Conservation (phyloP, 2,113 vertebrate species). For the Maylandia zebra region DNA sequence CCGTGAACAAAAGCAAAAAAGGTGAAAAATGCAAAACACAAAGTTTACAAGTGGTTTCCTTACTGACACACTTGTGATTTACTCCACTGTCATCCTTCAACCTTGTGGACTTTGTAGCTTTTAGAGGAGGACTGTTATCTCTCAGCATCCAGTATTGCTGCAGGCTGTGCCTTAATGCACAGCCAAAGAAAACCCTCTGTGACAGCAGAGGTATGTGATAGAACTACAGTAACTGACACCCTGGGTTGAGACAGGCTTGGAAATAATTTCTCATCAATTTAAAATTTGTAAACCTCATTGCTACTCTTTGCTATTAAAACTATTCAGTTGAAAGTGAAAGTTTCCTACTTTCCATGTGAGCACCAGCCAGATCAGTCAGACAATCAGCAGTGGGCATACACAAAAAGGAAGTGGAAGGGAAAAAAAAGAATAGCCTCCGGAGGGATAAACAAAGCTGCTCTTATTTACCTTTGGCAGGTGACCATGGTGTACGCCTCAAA, state of each 20-base stretch:
- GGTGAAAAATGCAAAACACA: not conserved
- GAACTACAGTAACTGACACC: not conserved
- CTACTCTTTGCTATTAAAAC: not conserved
- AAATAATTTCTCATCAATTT: not conserved
- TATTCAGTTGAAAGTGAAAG: not conserved
- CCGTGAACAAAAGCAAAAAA: not conserved
- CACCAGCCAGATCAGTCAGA: not conserved
- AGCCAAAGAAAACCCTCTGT: not conserved
- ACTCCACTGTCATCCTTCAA: not conserved
- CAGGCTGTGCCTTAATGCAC: not conserved
- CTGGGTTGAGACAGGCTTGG: not conserved
- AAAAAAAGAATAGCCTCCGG: not conserved
- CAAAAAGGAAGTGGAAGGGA: not conserved
- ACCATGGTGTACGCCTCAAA: not conserved
- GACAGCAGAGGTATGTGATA: not conserved
- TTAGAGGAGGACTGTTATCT: not conserved
- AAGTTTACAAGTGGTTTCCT: not conserved
- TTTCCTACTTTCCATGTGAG: not conserved
- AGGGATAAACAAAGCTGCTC: not conserved
- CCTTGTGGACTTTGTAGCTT: not conserved
- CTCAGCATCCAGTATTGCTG: not conserved
- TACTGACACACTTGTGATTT: not conserved
- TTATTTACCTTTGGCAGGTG: not conserved
- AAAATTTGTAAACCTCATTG: not conserved
- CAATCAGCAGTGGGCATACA: not conserved